Conservation (phyloP, 2,888 invertebrate species). For the Cerceris rybyensis region DNA sequence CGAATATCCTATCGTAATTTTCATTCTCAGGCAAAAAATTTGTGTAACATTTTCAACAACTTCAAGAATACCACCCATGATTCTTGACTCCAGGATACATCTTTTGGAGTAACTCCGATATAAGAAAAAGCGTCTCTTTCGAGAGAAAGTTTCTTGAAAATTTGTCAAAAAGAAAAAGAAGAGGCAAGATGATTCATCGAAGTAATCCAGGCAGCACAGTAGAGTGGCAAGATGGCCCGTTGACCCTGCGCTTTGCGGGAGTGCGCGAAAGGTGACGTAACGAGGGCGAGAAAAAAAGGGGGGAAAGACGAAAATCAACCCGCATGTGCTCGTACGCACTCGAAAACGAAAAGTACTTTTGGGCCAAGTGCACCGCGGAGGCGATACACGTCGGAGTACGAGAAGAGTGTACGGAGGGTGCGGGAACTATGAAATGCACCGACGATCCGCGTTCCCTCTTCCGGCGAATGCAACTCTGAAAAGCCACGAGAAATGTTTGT, state of each 20-base stretch:
- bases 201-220: neutral
- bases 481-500: constrained; percentile 79
- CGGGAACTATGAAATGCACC: constrained; percentile 74
- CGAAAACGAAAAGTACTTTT: constrained; percentile 76
- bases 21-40: too few relatives aligned
- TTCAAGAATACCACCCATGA: too few relatives aligned
- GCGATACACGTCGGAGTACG: constrained; percentile 55
- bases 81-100: too few relatives aligned
- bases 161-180: neutral
- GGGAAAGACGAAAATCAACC: constrained; percentile 74
- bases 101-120: too few relatives aligned
- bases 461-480: constrained; percentile 74
- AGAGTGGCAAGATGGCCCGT: constrained; percentile 15
- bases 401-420: constrained; percentile 57
- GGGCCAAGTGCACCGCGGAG: constrained; percentile 58
- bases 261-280: constrained; percentile 43
- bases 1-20: too few relatives aligned
- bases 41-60: too few relatives aligned
- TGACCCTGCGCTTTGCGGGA: constrained; percentile 33
- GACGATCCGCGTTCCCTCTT: constrained; percentile 67
- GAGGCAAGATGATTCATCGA: constrained; percentile 3
- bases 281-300: constrained; percentile 45
- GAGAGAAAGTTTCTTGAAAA: neutral
- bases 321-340: constrained; percentile 74
- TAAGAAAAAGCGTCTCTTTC: neutral